Conservation (phyloP, 2,113 vertebrate genomes). For the Paradoxurus hermaphroditus region DNA sequence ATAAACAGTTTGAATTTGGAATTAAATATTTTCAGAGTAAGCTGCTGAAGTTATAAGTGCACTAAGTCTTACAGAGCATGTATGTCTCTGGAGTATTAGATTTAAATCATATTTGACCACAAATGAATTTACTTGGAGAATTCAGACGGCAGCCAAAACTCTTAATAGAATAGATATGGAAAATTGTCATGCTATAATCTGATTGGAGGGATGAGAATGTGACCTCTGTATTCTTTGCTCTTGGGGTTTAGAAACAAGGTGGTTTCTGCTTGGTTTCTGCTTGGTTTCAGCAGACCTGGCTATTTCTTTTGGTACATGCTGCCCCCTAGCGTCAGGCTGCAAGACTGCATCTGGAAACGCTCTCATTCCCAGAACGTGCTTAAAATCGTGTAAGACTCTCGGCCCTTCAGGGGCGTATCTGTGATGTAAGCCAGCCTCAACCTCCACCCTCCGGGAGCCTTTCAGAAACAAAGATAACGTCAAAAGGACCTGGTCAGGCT, state of each 20-base stretch:
- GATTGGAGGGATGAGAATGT: not conserved
- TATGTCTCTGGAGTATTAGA: not conserved
- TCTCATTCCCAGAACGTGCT: not conserved
- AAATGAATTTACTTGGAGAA: not conserved
- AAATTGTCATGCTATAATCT: not conserved
- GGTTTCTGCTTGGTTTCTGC: not conserved
- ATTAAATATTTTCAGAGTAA: not conserved
- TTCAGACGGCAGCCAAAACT: not conserved
- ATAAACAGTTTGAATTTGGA: not conserved
- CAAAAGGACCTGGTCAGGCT: not conserved
- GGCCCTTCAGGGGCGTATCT: not conserved
- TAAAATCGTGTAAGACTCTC: not conserved
- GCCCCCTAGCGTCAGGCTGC: not conserved
- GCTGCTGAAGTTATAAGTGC: not conserved
- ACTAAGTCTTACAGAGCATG: not conserved
- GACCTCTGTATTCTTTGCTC: not conserved
- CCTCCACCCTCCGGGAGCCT: not conserved
- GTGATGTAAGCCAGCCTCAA: not conserved
- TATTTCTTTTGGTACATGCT: conserved; percentile 40
- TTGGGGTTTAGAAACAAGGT: not conserved
- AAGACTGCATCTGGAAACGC: not conserved
- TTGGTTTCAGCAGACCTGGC: not conserved
- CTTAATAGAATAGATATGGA: not conserved
- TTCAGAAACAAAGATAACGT: not conserved
- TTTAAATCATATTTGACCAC: not conserved